Percentiles rank a stretch among this genome's conserved stretches.
phyloP scores from a whole-genome alignment of 1,140 invertebrate genomes.

The Caenorhabditis tropicalis region DNA sequence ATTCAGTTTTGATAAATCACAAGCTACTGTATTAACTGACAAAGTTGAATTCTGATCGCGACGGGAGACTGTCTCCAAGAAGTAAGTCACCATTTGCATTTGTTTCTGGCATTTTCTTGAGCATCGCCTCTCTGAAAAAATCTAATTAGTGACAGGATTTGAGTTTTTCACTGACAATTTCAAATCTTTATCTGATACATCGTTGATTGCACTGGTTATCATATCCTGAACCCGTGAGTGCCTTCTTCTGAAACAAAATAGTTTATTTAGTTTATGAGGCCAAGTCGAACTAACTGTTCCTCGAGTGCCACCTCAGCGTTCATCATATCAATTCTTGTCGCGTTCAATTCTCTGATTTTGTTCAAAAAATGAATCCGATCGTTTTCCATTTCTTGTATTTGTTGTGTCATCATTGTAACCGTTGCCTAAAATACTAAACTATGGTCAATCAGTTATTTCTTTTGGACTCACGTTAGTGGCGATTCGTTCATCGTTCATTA shows the following conservation, averaged over 20 bases:
- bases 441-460: neutral
- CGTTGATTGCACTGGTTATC: neutral
- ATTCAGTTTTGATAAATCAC: neutral
- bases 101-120: neutral
- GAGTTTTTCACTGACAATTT: slow-evolving; percentile 22
- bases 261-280: neutral
- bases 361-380: slow-evolving; percentile 39
- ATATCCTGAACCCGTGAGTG: neutral
- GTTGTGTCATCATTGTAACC: neutral
- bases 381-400: slow-evolving; percentile 17
- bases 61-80: slow-evolving; percentile 48
- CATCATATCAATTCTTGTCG: slow-evolving; percentile 5
- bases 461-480: neutral
- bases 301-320: slow-evolving; percentile 16
- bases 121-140: slow-evolving; percentile 10
- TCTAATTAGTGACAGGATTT: neutral
- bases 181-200: slow-evolving; percentile 2
- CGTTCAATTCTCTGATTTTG: slow-evolving; percentile 45
- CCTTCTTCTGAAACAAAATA: neutral
- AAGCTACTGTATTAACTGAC: slow-evolving; percentile 16
- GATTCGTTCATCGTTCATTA: neutral
- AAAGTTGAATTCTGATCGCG: slow-evolving; percentile 8
- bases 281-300: neutral
- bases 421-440: neutral
- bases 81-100: neutral